Percentiles rank a stretch among this genome's conserved stretches.
Evolutionary conservation across 1,140 invertebrate species (phyloP).

Genomic region (Batillaria attramentaria): DNA sequence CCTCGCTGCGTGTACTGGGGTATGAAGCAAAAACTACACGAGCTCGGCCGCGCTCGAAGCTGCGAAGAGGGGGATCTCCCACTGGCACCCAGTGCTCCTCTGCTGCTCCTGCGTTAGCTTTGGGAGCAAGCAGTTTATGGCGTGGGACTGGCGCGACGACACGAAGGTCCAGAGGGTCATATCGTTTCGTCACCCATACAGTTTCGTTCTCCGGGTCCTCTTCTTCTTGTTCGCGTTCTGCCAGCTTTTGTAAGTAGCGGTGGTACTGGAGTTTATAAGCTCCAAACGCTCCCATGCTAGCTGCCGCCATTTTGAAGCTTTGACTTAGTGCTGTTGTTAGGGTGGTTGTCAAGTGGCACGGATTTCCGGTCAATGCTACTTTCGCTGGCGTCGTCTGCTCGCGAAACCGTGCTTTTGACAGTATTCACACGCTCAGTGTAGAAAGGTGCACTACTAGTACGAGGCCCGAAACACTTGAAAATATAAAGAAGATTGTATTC

Average conservation of each 20-base stretch:
- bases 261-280: conserved; percentile 56
- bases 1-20: conserved; percentile 56
- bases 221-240: conserved; percentile 40
- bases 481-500: neutral
- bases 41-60: conserved; percentile 42
- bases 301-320: conserved; percentile 57
- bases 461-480: neutral
- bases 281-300: conserved; percentile 62
- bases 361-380: neutral
- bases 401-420: neutral
- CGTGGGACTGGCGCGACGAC: conserved; percentile 62
- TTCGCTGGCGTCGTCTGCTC: neutral
- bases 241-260: conserved; percentile 51
- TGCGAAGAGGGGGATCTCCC: conserved; percentile 54
- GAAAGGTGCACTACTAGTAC: neutral
- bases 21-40: neutral
- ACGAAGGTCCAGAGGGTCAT: conserved; percentile 62
- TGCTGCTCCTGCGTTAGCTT: conserved; percentile 30
- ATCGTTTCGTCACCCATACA: conserved; percentile 66
- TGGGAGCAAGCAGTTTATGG: conserved; percentile 56
- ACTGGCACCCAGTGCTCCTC: conserved; percentile 61
- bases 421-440: neutral
- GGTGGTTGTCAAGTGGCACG: neutral
- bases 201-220: conserved; percentile 39
- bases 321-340: no score